A percentile compares a stretch with the other conserved stretches of the same genome.
These are phyloP conservation scores for Ctenomys sociabilis DNA, from an alignment of 2,113 vertebrate species.

Conservation along the genomic window DNA sequence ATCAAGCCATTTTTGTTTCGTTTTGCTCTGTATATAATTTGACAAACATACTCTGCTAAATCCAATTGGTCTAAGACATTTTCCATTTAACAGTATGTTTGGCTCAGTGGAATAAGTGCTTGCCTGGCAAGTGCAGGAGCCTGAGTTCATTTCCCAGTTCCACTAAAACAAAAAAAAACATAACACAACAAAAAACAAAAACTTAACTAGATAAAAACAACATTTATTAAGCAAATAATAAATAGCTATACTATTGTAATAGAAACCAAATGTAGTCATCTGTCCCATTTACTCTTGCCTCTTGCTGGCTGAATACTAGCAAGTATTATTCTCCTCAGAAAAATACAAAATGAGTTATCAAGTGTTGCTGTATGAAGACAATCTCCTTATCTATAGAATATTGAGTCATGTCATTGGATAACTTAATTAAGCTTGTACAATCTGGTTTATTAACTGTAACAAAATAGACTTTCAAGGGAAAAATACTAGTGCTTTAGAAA, in stretches of 20 bases:
- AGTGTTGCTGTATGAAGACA: background rate
- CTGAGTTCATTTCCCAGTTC: too few relatives aligned
- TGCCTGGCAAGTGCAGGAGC: too few relatives aligned
- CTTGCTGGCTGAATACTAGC: background rate
- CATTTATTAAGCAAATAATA: slow-evolving; percentile 1
- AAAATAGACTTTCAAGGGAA: background rate
- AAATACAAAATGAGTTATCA: background rate
- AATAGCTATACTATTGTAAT: background rate
- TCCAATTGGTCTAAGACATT: background rate
- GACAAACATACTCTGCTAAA: background rate
- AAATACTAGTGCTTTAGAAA: background rate
- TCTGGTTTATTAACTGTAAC: background rate
- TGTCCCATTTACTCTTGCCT: background rate
- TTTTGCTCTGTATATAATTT: background rate
- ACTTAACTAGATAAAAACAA: background rate
- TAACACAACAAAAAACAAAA: too few relatives aligned
- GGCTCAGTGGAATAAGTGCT: too few relatives aligned
- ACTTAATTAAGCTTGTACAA: background rate
- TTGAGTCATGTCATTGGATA: background rate
- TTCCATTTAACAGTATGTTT: background rate
- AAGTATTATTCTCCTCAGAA: background rate
- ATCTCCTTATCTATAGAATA: background rate
- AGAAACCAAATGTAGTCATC: background rate
- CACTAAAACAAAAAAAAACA: too few relatives aligned
- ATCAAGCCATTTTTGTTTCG: background rate